Base-by-base conservation (phyloP, 92 coral and sea anemone species). In the Paramuricea clavata region DNA sequence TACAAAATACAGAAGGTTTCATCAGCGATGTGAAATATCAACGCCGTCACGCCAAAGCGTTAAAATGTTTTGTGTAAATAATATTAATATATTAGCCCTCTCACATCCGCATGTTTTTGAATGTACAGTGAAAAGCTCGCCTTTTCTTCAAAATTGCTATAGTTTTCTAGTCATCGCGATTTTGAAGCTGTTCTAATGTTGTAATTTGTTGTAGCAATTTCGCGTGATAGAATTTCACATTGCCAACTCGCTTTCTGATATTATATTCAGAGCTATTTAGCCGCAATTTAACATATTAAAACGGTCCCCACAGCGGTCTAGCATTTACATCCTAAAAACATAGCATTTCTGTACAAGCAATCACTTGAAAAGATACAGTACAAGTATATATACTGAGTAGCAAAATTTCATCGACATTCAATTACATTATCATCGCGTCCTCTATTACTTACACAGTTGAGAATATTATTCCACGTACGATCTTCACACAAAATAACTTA, bases 51-150 rank as follows among this genome's bases (percentile, higher is more conserved):
- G 82, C 43, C 60, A 41, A 49, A 60, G 67, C 47, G 39, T 19
- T 76, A 56, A 76, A 54, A 76, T 76, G 10, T 76, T 76, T 76
- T 79, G 84, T 31, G 74, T 79, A 79, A 79, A 79, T 79, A 79
- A 79, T 34, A 79, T 60, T 59, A 79, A 79, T 79, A 60, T 79
- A 79, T 79, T 79, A 79, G 84, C 34, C 71, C 67, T n/a, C n/a
- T 36, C 56, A 79, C 84, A 79, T 79, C 84, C 84, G 84, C 84
- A 79, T 79, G 72, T 31, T 78, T 78, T 43, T 16, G 31, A 43
- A 74, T 19, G 23, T 21, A 1, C 16, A 2, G 32, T 22, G 23
- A 41, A 28, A 44, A 43, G 12, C 60, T 22, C 10, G 59, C 11
- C 5, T 65, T 28, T 65, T 39, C 6, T 25, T 3, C n/a, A 54